A percentile compares a stretch with the other conserved stretches of the same genome.
Conservation (phyloP, 1,140 invertebrate genomes). For the Bombus fervidus region DNA sequence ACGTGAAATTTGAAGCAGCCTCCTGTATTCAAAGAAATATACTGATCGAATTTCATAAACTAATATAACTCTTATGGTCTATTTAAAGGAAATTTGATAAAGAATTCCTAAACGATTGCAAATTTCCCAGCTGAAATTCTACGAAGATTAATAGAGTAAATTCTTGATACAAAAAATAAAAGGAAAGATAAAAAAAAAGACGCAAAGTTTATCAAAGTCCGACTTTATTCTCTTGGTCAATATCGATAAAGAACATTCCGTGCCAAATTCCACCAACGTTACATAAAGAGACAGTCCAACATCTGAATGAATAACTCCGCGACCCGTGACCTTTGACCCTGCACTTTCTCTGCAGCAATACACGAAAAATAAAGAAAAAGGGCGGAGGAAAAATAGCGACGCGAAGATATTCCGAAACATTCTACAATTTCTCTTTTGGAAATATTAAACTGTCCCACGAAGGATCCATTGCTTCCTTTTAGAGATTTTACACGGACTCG, state of each 20-base stretch:
- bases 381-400: background rate
- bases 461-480: constrained; percentile 13
- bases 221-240: background rate
- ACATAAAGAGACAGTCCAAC: background rate
- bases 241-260: background rate
- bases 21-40: background rate
- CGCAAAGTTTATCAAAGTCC: background rate
- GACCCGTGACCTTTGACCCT: background rate
- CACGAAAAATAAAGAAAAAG: background rate
- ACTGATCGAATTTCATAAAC: too few species aligned
- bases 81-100: too few species aligned
- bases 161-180: background rate
- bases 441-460: background rate
- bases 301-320: background rate
- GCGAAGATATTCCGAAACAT: background rate
- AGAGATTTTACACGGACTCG: constrained; percentile 1
- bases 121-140: background rate
- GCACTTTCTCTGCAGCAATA: background rate
- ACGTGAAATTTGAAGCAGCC: background rate
- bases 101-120: too few species aligned
- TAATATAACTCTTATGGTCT: too few species aligned
- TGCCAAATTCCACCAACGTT: background rate
- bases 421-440: background rate
- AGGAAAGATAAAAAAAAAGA: background rate
- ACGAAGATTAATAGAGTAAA: background rate